phyloP scores from a whole-genome alignment of 2,113 vertebrate genomes.

The Peromyscus californicus region DNA sequence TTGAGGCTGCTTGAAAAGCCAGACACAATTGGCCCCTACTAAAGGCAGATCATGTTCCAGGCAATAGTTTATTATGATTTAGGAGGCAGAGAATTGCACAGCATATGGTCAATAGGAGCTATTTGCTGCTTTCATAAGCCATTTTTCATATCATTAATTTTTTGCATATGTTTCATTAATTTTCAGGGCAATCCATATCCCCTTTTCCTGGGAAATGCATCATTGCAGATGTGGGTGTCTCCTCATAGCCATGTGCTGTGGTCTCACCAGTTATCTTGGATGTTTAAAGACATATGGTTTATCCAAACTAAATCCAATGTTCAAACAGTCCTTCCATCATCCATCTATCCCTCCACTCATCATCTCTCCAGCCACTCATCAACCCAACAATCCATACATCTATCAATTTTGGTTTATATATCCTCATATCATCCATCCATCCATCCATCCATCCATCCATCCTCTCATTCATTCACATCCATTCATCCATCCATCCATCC shows the following conservation, averaged over 20 bases:
- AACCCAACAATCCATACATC: neutral
- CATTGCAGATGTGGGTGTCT: neutral
- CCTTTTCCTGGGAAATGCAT: slow-evolving; percentile 52
- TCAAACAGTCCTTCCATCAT: rapidly evolving
- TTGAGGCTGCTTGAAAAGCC: rapidly evolving
- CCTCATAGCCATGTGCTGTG: neutral
- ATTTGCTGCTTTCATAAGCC: slow-evolving; percentile 72
- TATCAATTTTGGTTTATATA: neutral
- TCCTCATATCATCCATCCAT: neutral
- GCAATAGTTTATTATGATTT: slow-evolving; percentile 57
- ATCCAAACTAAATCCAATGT: neutral
- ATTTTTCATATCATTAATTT: slow-evolving; percentile 79
- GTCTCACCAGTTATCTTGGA: neutral
- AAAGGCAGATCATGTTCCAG: neutral
- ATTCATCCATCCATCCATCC: neutral
- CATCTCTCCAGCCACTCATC: neutral
- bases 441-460: neutral
- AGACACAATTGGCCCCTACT: rapidly evolving
- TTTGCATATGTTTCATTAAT: slow-evolving; percentile 76
- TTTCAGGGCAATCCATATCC: slow-evolving; percentile 61
- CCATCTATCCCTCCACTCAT: neutral
- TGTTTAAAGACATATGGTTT: neutral
- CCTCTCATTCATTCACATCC: neutral
- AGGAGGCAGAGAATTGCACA: slow-evolving; percentile 51
- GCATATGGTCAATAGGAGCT: slow-evolving; percentile 75